phyloP scores from a whole-genome alignment of 92 coral and sea anemone genomes.

The Diadumene lineata region DNA sequence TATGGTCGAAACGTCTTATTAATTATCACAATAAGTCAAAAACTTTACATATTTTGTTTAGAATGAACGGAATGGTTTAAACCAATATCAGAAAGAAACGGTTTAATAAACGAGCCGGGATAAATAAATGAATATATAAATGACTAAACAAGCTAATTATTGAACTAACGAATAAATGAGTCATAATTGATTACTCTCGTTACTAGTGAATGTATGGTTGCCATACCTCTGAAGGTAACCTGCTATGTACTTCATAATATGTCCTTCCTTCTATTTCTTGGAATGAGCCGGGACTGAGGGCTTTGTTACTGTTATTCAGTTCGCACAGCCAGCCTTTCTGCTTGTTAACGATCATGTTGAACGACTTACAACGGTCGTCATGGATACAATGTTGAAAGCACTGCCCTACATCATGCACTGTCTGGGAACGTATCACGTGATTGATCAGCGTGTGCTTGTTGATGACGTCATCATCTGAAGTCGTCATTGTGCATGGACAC shows the following conservation, averaged over 20 bases:
- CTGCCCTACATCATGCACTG: conserved; percentile 18
- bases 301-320: conserved; percentile 16
- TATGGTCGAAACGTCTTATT: too few relatives aligned
- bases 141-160: not conserved
- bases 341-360: conserved; percentile 1
- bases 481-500: conserved; percentile 25
- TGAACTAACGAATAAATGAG: not conserved
- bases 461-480: conserved; percentile 20
- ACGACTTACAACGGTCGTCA: conserved; percentile 21
- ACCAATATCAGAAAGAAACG: too few relatives aligned
- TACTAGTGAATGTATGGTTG: not conserved
- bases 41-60: too few relatives aligned
- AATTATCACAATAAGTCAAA: too few relatives aligned
- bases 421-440: conserved; percentile 18
- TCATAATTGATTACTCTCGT: not conserved
- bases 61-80: too few relatives aligned
- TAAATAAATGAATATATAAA: too few relatives aligned
- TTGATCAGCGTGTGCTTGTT: conserved; percentile 3
- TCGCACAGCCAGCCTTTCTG: conserved; percentile 11
- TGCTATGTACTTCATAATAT: conserved; percentile 19
- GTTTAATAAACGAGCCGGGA: too few relatives aligned
- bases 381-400: conserved; percentile 27
- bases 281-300: not conserved
- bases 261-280: not conserved
- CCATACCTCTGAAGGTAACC: conserved; percentile 14